These are phyloP conservation scores for Heteromurus nitidus DNA, from an alignment of 2,888 invertebrate species.

Conservation along the genomic window DNA sequence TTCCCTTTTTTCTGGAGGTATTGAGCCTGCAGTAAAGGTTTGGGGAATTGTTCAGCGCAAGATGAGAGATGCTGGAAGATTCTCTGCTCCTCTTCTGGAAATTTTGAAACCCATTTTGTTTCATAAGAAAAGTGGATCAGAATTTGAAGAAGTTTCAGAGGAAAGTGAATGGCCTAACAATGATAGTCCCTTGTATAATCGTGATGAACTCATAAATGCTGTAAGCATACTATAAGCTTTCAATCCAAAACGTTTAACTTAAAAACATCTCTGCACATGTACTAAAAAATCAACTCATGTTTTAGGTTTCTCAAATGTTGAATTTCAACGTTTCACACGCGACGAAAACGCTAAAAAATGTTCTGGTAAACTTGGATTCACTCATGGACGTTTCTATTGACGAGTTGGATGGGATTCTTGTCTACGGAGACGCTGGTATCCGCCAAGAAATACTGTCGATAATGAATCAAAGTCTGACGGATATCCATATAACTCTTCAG, in stretches of 20 bases:
- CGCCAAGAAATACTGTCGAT: slow-evolving; percentile 18
- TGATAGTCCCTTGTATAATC: slow-evolving; percentile 29
- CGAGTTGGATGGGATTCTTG: slow-evolving; percentile 9
- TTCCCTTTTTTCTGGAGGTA: slow-evolving; percentile 6
- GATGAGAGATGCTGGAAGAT: neutral
- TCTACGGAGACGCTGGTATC: neutral
- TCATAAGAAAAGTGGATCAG: neutral
- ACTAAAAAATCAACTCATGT: no score
- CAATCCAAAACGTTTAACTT: neutral
- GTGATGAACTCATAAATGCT: slow-evolving; percentile 36
- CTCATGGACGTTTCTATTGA: slow-evolving; percentile 4
- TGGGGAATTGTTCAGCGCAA: slow-evolving; percentile 1
- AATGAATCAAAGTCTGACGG: slow-evolving; percentile 33
- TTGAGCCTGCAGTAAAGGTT: slow-evolving; percentile 3
- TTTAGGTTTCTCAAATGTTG: slow-evolving; percentile 39
- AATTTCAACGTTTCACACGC: slow-evolving; percentile 29
- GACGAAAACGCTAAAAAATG: slow-evolving; percentile 15
- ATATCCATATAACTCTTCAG: slow-evolving; percentile 28
- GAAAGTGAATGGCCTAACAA: slow-evolving; percentile 17
- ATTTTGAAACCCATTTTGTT: slow-evolving; percentile 3
- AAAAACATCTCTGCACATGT: no score
- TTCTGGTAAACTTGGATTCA: slow-evolving; percentile 25
- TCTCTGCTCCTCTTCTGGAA: slow-evolving; percentile 10
- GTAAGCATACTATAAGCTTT: slow-evolving; percentile 35
- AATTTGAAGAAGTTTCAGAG: neutral